Evolutionary conservation across 2,113 vertebrate genomes (phyloP), one percentile per base, ranked within the genome.

Genomic region (Nettapus auritus): DNA sequence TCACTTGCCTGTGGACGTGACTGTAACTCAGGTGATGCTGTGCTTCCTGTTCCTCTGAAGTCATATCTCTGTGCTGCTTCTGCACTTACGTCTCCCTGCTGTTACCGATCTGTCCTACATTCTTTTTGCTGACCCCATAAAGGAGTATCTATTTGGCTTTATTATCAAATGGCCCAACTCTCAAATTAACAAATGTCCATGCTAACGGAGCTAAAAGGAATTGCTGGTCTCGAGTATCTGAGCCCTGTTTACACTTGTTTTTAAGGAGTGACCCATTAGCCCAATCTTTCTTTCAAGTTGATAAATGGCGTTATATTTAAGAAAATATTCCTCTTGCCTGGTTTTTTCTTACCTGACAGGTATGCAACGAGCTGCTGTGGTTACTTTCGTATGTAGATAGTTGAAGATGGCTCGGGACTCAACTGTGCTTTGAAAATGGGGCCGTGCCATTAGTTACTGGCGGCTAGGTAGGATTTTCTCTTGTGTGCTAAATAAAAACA

Each of bases 31-130:
- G 29, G 33, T 79, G 86, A 69, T 89, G 1, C 44, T 67, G 7
- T 7, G 57, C 70, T 96, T 95, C 93, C 84, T 92, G 77, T 55
- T 89, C n/a, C 59, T 82, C 87, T 66, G n/a, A 82, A 95, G 57
- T 87, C 20, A 22, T 76, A 71, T 73, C 92, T 89, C 73, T 62
- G 28, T 15, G 3, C 76, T 86, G 82, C 71, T 89, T 82, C 75
- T 89, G 74, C 55, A 14, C 57, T 87, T 70, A 85, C 0, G 0
- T 33, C 57, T 90, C 33, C 3, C 26, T 91, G 59, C 22, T 69
- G 46, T 75, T 79, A 70, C 19, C 50, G 40, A 73, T 93, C 50
- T 91, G 87, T 74, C 91, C 94, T 91, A 91, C 63, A 95, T 97
- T 89, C 93, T 96, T 91, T 85, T 70, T 82, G 73, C 50, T 95